phyloP scores from a whole-genome alignment of 1,140 invertebrate genomes.

The Aradophagus sp. region DNA sequence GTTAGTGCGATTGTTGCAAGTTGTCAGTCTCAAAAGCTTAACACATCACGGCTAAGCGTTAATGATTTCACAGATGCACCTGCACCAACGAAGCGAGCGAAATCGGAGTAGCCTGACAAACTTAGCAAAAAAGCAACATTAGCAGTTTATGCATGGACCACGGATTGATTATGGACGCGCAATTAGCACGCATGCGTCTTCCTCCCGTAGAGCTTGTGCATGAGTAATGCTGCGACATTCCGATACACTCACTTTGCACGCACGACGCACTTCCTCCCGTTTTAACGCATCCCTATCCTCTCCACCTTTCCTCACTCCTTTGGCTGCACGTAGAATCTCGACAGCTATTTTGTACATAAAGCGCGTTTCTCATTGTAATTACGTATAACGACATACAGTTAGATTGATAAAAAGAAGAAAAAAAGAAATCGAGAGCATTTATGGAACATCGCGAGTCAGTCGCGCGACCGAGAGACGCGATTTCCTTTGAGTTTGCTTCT shows the following conservation, averaged over 20 bases:
- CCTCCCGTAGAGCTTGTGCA: conserved; percentile 61
- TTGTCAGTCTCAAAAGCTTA: conserved; percentile 8
- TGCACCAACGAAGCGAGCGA: conserved; percentile 52
- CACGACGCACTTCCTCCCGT: conserved; percentile 4
- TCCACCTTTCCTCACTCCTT: conserved; percentile 25
- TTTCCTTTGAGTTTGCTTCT: neutral
- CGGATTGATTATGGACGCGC: conserved; percentile 58
- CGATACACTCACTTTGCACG: conserved; percentile 27
- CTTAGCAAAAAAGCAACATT: conserved; percentile 45
- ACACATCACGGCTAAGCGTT: conserved; percentile 46
- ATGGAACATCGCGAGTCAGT: neutral
- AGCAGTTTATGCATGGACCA: conserved; percentile 60
- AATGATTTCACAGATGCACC: conserved; percentile 60
- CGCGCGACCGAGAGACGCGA: conserved; percentile 13
- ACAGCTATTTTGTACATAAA: conserved; percentile 25
- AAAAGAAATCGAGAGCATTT: conserved; percentile 15
- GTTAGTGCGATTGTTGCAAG: conserved; percentile 25
- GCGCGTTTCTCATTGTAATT: conserved; percentile 18
- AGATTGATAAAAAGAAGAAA: too few relatives aligned
- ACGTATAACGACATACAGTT: too few relatives aligned
- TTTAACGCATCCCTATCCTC: conserved; percentile 1
- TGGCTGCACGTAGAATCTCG: conserved; percentile 52
- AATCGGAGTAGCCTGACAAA: conserved; percentile 60
- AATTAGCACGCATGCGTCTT: conserved; percentile 63
- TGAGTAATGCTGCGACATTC: conserved; percentile 54